phyloP scores from a whole-genome alignment of 53 echinoderm and acorn worm genomes.

The Paracentrotus lividus region DNA sequence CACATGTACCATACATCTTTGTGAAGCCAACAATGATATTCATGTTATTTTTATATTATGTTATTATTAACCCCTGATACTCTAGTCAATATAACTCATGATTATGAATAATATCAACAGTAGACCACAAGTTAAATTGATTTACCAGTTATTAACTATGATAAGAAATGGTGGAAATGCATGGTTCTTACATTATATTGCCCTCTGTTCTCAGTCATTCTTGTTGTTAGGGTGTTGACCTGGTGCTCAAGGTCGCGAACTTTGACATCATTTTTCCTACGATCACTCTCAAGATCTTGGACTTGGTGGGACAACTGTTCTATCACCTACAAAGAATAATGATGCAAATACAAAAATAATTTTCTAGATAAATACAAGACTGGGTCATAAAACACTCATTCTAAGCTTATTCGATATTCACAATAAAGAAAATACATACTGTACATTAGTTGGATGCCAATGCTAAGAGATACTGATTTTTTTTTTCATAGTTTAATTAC shows the following conservation, averaged over 20 bases:
- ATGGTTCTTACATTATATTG: conserved; percentile 41
- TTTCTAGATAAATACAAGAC: no score
- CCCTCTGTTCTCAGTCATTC: conserved; percentile 85
- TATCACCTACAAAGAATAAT: conserved; percentile 74
- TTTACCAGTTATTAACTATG: background rate
- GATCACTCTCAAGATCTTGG: conserved; percentile 81
- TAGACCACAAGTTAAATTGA: background rate
- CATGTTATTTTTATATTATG: no score
- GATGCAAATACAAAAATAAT: background rate
- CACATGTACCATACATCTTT: no score
- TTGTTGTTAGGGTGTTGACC: conserved; percentile 72
- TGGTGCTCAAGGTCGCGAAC: conserved; percentile 83
- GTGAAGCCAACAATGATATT: no score
- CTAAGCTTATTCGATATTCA: no score
- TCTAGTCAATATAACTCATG: background rate
- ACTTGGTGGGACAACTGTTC: conserved; percentile 84
- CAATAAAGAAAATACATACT: no score
- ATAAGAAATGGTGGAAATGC: background rate
- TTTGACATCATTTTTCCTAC: conserved; percentile 78
- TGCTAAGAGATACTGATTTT: no score
- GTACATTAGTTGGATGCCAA: no score
- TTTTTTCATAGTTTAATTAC: no score
- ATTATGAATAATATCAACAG: background rate
- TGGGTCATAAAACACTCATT: no score
- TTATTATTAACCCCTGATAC: no score